Base-by-base conservation (phyloP, 2,797 vertebrate species). In the Bradypodion pumilum region DNA sequence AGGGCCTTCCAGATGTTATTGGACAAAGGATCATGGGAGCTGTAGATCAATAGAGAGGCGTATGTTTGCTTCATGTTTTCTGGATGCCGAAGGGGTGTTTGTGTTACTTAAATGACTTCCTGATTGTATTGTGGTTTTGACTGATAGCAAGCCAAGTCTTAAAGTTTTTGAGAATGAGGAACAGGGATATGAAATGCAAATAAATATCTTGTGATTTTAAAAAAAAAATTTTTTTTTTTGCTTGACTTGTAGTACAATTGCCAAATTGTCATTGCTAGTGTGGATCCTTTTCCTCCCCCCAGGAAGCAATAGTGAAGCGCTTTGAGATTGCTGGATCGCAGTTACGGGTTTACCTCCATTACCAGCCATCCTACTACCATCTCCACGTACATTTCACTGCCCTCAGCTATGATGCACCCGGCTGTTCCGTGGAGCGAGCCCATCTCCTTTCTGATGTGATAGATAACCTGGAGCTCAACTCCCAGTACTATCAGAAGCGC, bases 331-430 rank as follows among this genome's bases (percentile, higher is more conserved):
- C 93, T 0, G 91, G 90, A 25, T 95, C 94, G 77, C 97, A 96
- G 76, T 95, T 99, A 83, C 93, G 98, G 0, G 91, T 98, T 68
- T 99, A 98, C 92, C 93, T 99, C 76, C 98, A 99, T 91, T 99
- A 99, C 95, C 98, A 98, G 81, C 98, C 98, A 0, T 99, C 98
- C 44, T 99, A 99, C 92, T 97, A 97, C 89, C 98, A 99, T 94
- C 96, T 99, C 15, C 98, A 99, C 0, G 94, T 99, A 27, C 98
- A 99, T 80, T 98, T 99, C 95, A 99, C 97, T 0, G 96, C 97
- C 2, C 94, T 99, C 94, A 95, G 96, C 89, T 97, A 97, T 0
- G 97, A 99, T 0, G 97, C 96, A 0, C 98, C 98, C 0, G 98
- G 98, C 73, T 95, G 94, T 0, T 92, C 95, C 0, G 98, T 98